Conservation (phyloP, 2,113 vertebrate genomes). For the Ctenomys sociabilis region DNA sequence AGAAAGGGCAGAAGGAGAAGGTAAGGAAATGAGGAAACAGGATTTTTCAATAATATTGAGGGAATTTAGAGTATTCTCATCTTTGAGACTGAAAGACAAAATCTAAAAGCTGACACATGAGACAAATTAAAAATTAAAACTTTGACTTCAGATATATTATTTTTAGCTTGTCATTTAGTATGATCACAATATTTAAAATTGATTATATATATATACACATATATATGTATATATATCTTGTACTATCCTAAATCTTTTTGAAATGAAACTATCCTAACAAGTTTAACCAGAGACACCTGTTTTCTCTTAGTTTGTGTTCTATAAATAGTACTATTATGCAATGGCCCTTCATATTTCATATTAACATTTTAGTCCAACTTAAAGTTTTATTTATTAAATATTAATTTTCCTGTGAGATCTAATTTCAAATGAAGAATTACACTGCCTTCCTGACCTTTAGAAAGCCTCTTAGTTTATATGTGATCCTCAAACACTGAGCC, state of each 20-base stretch:
- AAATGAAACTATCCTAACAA: neutral
- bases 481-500: conserved; percentile 7
- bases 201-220: neutral
- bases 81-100: neutral
- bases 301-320: conserved; percentile 28
- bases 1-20: neutral
- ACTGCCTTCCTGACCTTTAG: neutral
- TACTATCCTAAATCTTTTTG: neutral
- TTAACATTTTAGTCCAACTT: conserved; percentile 56
- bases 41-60: neutral
- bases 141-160: neutral
- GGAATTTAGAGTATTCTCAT: neutral
- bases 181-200: neutral
- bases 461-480: neutral
- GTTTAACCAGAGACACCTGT: conserved; percentile 20
- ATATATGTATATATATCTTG: neutral
- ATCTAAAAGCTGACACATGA: neutral
- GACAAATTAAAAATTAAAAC: conserved; percentile 45
- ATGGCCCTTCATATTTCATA: conserved; percentile 39
- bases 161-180: neutral
- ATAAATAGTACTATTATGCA: neutral
- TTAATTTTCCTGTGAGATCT: conserved; percentile 25
- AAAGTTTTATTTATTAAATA: conserved; percentile 58
- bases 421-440: neutral
- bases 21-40: neutral